A percentile compares a stretch with the other conserved stretches of the same genome.
phyloP scores from a whole-genome alignment of 2,113 vertebrate genomes.

The Saguinus midas region DNA sequence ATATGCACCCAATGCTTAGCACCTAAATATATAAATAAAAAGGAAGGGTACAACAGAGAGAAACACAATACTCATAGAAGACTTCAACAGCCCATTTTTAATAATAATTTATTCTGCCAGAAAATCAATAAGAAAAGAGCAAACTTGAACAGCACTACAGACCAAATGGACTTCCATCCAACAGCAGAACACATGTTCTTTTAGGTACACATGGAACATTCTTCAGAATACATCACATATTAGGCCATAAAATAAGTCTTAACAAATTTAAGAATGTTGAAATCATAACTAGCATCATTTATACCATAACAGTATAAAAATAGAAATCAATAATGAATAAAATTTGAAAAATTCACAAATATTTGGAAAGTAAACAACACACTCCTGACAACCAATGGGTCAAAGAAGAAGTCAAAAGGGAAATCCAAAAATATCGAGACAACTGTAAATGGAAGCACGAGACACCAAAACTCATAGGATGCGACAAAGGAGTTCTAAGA shows the following conservation, averaged over 20 bases:
- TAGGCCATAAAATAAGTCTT: neutral
- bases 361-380: neutral
- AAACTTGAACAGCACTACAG: neutral
- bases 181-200: neutral
- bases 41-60: neutral
- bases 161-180: neutral
- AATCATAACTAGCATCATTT: neutral
- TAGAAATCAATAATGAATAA: neutral
- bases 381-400: neutral
- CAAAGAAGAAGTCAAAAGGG: neutral
- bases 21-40: neutral
- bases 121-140: neutral
- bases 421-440: neutral
- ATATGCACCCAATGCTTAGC: neutral
- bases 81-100: neutral
- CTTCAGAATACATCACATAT: neutral
- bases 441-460: neutral
- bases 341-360: neutral
- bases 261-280: neutral
- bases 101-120: neutral
- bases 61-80: neutral
- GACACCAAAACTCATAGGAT: neutral
- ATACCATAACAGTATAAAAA: neutral
- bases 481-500: neutral
- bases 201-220: neutral